Base-by-base conservation (phyloP, 2,888 invertebrate species). In the Eremobia ochroleuca region DNA sequence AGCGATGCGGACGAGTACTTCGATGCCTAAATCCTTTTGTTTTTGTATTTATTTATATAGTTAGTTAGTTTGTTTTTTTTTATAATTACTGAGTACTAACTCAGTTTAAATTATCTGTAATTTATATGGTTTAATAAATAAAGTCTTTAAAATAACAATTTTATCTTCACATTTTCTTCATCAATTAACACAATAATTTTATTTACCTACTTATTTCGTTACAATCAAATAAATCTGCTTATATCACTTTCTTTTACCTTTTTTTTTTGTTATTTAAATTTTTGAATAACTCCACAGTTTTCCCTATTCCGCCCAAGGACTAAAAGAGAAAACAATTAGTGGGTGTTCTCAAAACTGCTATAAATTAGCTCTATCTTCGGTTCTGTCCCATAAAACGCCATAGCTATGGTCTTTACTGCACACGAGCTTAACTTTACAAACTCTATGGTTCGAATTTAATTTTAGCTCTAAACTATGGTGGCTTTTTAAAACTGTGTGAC, bases 251-350 rank as follows among this genome's bases (percentile, higher is more conserved):
- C 9, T 37, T 34, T 62, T n/a, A n/a, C n/a, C n/a, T n/a, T n/a
- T n/a, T n/a, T 4, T 6, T 5, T 21, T 13, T 0, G 4, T 9
- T 5, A 34, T 37, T 40, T 11, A 5, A 3, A 21, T 28, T 34
- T 74, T 31, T 6, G 0, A 1, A 25, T 66, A 0, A 25, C 83
- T 85, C 85, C 0, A 78, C 58, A 78, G 76, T 61, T 83, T 83
- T 66, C 66, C n/a, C 58, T 73, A 31, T 70, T 72, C 64, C 40
- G 40, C 58, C 76, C 31, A 78, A 77, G 76, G 79, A 81, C 76
- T 77, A 80, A 78, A 86, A 82, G 83, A 88, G 87, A 88, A 87
- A 89, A 88, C 88, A 88, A 88, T 89, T 89, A 85, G 85, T 85
- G 80, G 79, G 64, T 80, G 73, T 85, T 83, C 77, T 83, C 67